Conservation (phyloP, 2,888 invertebrate species). For the Nemotelus pantherinus region DNA sequence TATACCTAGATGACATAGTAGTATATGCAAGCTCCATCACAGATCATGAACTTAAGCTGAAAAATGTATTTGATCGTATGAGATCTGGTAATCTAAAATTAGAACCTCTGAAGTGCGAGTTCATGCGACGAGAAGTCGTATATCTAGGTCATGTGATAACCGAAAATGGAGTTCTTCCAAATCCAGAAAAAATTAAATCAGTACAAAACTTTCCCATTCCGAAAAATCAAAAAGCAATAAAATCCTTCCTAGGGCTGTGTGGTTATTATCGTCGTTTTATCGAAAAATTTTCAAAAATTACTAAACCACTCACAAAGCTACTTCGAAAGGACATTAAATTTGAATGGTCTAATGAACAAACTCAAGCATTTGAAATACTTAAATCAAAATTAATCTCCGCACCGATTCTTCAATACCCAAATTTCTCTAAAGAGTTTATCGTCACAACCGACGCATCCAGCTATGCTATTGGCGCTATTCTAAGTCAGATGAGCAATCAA, state of each 20-base stretch:
- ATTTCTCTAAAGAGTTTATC: too few relatives aligned
- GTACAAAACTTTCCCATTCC: background rate
- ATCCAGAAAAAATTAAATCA: constrained; percentile 2
- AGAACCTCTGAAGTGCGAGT: constrained; percentile 54
- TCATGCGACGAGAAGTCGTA: constrained; percentile 17
- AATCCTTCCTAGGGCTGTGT: background rate
- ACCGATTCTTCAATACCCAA: too few relatives aligned
- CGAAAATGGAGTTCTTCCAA: constrained; percentile 52
- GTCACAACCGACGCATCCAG: too few relatives aligned
- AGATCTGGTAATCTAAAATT: constrained; percentile 52
- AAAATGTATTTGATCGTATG: constrained; percentile 52
- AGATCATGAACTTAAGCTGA: constrained; percentile 51
- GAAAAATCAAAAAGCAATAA: background rate
- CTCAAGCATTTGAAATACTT: background rate
- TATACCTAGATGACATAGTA: too few relatives aligned
- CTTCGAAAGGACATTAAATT: background rate
- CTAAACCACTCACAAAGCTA: too few relatives aligned
- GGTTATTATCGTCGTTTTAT: background rate
- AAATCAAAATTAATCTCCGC: background rate
- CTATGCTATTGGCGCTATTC: too few relatives aligned
- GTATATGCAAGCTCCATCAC: too few relatives aligned
- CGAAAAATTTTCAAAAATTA: background rate
- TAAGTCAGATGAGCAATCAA: background rate
- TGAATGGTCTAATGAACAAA: background rate
- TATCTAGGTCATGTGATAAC: constrained; percentile 55